These are phyloP conservation scores for Entomyzon cyanotis DNA, from an alignment of 2,113 vertebrate genomes.

Conservation along the genomic window DNA sequence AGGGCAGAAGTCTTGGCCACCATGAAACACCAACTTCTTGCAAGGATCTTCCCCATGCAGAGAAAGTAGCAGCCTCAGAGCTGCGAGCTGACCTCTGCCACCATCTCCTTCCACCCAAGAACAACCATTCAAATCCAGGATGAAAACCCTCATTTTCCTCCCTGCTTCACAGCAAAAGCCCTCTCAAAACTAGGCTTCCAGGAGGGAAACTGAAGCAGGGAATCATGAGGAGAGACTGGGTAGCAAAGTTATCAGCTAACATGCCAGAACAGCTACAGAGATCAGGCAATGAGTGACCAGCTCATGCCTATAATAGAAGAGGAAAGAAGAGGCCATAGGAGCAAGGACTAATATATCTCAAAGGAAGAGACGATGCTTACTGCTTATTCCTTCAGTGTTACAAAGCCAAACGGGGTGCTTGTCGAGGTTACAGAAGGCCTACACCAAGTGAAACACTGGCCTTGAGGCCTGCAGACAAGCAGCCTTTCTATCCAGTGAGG, in stretches of 20 bases:
- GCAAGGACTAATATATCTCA: not conserved
- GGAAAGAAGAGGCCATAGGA: not conserved
- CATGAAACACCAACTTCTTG: not conserved
- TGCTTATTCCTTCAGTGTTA: not conserved
- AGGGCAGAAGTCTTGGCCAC: not conserved
- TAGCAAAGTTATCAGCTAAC: not conserved
- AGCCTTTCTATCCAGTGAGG: not conserved
- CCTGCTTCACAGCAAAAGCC: not conserved
- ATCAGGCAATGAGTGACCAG: not conserved
- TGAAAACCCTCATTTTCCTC: not conserved
- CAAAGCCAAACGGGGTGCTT: not conserved
- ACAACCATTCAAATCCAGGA: not conserved
- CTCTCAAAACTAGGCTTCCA: not conserved
- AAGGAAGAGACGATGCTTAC: not conserved
- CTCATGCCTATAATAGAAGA: not conserved
- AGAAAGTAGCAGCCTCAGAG: not conserved
- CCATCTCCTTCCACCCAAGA: not conserved
- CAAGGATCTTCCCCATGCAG: not conserved
- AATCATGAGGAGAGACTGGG: not conserved
- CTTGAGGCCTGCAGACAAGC: not conserved
- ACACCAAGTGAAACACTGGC: not conserved
- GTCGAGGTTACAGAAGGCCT: not conserved
- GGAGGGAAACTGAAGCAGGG: not conserved
- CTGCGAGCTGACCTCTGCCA: not conserved
- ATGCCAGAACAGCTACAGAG: not conserved